Percentiles rank a stretch among this genome's conserved stretches.
These are phyloP conservation scores for Gambelia wislizenii DNA, from an alignment of 2,797 vertebrate genomes.

Conservation along the genomic window DNA sequence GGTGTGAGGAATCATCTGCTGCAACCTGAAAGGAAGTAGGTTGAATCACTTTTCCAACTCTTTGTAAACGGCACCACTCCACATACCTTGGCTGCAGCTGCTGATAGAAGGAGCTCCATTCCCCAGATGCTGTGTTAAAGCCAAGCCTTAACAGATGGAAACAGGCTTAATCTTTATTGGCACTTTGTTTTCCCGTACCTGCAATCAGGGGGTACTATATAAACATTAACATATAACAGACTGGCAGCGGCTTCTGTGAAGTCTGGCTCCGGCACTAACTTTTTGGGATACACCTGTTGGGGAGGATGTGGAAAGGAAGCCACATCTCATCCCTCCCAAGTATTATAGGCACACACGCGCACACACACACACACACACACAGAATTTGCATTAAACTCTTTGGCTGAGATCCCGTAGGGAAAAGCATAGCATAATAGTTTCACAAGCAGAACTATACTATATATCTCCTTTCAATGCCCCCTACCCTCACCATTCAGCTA, in stretches of 20 bases:
- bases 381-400: too few species aligned
- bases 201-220: background rate
- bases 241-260: background rate
- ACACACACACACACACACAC: too few species aligned
- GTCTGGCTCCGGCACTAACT: background rate
- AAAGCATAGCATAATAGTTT: too few species aligned
- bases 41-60: background rate
- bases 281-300: background rate
- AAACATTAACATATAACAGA: background rate
- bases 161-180: background rate
- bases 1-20: too few species aligned
- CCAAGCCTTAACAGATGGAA: background rate
- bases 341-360: background rate
- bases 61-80: background rate
- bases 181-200: background rate
- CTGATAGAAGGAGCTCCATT: background rate
- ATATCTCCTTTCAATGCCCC: too few species aligned
- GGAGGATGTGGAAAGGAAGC: background rate
- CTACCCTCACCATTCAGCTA: too few species aligned
- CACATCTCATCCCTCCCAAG: background rate
- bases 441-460: too few species aligned
- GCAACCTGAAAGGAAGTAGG: too few species aligned
- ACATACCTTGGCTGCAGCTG: background rate
- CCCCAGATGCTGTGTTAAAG: background rate
- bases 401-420: too few species aligned